Evolutionary conservation across 1,140 invertebrate genomes (phyloP).

Genomic region (silkworm (Bombyx mori)): ASM3026992v2 NC_085119.1:15379001-15379500

Average conservation of each 20-base stretch:
- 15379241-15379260: constrained; percentile 11
- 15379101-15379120: neutral
- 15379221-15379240: constrained; percentile 7
- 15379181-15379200: neutral
- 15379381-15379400: constrained; percentile 11
- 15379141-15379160: constrained; percentile 3
- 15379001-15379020: neutral
- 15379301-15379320: constrained; percentile 14
- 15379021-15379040: constrained; percentile 3
- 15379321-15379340: constrained; percentile 8
- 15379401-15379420: constrained; percentile 2
- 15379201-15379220: constrained; percentile 7
- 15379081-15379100: constrained; percentile 18
- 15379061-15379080: constrained; percentile 19
- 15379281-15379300: constrained; percentile 5
- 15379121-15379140: constrained; percentile 7
- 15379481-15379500: constrained; percentile 11
- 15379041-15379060: constrained; percentile 11
- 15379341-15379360: constrained; percentile 9
- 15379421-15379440: constrained; percentile 12
- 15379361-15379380: constrained; percentile 10
- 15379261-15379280: constrained; percentile 1
- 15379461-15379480: constrained; percentile 1
- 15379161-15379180: constrained; percentile 2
- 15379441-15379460: constrained; percentile 13